Evolutionary conservation across 2,113 vertebrate species (phyloP), one percentile per base, ranked within the genome.

Genomic region (Grallaria varia): DNA sequence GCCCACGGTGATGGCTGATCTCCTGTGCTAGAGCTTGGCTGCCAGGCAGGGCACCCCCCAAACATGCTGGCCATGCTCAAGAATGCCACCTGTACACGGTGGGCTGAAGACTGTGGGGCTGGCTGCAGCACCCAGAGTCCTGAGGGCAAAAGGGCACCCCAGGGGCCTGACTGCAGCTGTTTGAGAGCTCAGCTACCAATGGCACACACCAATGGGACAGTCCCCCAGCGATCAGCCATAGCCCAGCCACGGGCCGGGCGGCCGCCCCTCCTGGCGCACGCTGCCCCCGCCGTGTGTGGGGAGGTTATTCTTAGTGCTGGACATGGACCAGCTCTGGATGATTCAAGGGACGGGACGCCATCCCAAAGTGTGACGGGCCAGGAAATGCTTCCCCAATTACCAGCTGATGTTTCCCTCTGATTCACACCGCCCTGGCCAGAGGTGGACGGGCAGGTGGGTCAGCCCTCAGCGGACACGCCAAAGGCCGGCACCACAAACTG

Each of bases 251-350:
- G 2, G 12, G 44, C 62, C 1, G 6, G 27, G 45, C 10, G 0
- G 49, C 24, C 4, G 30, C 69, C 77, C 1, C 44, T 17, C 4
- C 49, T 28, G 0, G 72, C 20, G 0, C n/a, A 9, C 4, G 55
- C 90, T 85, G 77, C 63, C 91, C 88, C 91, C 27, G 15, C 44
- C 0, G 12, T 5, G 50, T 14, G 10, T 7, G 11, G 76, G 80
- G 74, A 91, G 75, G n/a, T 68, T 97, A 97, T 96, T 97, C 93
- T 95, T 97, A 96, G 96, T 6, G 39, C 95, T 97, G 95, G 95
- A 80, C 5, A 3, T 0, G 0, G 63, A 79, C 95, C 90, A 97
- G 87, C 75, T 73, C 67, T 22, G 89, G 35, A 96, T 97, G 95
- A 97, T 95, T 97, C 96, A 96, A 93, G 80, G 93, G 89, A 91